Base-by-base conservation (phyloP, 2,797 vertebrate species). In the Syndactyla subalaris region DNA sequence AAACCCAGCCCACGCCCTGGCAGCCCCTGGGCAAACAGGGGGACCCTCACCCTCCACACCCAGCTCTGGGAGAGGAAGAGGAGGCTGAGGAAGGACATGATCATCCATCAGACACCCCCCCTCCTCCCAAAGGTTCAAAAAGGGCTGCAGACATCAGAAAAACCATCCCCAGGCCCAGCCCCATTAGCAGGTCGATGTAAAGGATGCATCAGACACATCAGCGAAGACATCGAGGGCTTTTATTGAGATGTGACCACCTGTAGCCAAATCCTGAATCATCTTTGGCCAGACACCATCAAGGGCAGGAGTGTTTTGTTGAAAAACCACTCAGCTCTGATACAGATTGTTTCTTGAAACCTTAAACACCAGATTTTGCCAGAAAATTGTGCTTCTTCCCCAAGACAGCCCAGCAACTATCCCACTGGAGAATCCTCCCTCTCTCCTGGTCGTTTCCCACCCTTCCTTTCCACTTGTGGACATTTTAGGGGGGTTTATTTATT, bases 1-100 rank as follows among this genome's bases (percentile, higher is more conserved):
- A 54, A 54, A 39, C 8, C 29, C 19, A 51, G 14, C 46, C 49
- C 4, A 1, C 1, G 5, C 43, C 18, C 14, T 75, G 39, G 21
- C 38, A 46, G 27, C 21, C 30, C n/a, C n/a, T 1, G 0, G 20
- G 41, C 0, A 0, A 46, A 11, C 3, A 19, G 19, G 24, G n/a
- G 19, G 7, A 51, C 48, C 7, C 23, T 81, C 2, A 0, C 7
- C 11, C 13, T 38, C 72, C 18, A 13, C 1, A 1, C 9, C 1
- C 13, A 2, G 14, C 26, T 52, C 58, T 66, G 2, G 14, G 48
- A 39, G 46, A 52, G 61, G 92, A 78, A n/a, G 72, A 22, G 41
- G 76, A 82, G 34, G 58, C 48, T 16, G 76, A 82, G 58, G 70
- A 70, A 62, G 65, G 72, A 19, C 2, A 14, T 4, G 4, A 6